phyloP scores from a whole-genome alignment of 1,140 invertebrate species.

The Panonychus citri region DNA sequence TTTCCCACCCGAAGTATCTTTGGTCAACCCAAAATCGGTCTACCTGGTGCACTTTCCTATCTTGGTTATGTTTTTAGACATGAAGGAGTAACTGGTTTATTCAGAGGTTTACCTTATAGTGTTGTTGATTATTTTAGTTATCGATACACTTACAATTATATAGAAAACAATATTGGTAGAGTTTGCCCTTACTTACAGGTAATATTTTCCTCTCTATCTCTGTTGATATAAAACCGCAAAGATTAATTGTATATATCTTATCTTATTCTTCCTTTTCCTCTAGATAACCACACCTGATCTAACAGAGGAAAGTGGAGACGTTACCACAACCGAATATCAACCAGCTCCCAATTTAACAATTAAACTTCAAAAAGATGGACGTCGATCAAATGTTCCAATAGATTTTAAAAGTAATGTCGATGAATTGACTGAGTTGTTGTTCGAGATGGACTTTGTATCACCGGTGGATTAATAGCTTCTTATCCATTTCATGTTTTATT shows the following conservation, averaged over 20 bases:
- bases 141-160: too few species aligned
- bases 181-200: too few species aligned
- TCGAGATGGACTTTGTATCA: background rate
- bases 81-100: slow-evolving; percentile 7
- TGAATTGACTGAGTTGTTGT: background rate
- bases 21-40: slow-evolving; percentile 43
- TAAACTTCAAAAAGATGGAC: background rate
- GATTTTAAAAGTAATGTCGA: too few species aligned
- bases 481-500: slow-evolving; percentile 9
- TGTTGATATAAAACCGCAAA: too few species aligned
- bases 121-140: background rate
- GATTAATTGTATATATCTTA: too few species aligned
- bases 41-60: slow-evolving; percentile 71
- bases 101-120: slow-evolving; percentile 5
- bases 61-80: slow-evolving; percentile 24
- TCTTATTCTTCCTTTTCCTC: too few species aligned
- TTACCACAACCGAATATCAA: background rate
- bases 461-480: background rate
- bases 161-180: too few species aligned
- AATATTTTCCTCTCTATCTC: too few species aligned
- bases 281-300: too few species aligned
- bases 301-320: background rate
- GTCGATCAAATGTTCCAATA: too few species aligned
- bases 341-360: background rate
- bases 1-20: slow-evolving; percentile 45